Conservation (phyloP, 2,113 vertebrate genomes). For the Melanocharis versteri region DNA sequence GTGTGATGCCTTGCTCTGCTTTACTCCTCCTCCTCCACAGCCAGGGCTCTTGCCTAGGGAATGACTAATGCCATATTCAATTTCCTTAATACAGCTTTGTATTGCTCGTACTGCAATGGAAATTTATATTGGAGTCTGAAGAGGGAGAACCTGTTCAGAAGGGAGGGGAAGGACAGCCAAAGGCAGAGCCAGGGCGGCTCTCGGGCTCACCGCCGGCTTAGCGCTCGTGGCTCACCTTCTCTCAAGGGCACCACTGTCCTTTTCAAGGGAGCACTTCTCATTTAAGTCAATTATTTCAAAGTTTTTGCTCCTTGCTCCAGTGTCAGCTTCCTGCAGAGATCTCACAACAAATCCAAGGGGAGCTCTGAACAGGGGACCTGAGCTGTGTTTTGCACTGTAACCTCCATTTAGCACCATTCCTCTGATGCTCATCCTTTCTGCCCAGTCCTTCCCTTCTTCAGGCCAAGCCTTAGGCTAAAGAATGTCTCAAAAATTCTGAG, state of each 20-base stretch:
- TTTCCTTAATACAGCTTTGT: neutral
- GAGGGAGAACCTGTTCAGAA: neutral
- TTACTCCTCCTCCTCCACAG: neutral
- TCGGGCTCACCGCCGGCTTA: neutral
- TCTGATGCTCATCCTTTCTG: neutral
- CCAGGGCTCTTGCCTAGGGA: neutral
- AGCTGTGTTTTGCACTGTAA: neutral
- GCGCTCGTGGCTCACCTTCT: neutral
- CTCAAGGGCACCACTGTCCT: neutral
- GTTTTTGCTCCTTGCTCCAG: neutral
- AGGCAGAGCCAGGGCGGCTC: neutral
- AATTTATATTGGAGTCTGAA: neutral
- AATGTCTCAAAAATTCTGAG: neutral
- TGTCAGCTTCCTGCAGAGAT: neutral
- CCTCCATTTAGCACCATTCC: neutral
- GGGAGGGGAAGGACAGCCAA: neutral
- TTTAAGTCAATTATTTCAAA: neutral
- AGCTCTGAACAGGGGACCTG: accelerated
- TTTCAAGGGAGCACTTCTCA: neutral
- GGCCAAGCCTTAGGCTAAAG: neutral
- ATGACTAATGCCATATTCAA: conserved; percentile 15
- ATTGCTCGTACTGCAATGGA: neutral
- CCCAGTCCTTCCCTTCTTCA: neutral
- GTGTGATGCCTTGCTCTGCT: neutral
- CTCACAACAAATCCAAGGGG: neutral